phyloP scores from a whole-genome alignment of 1,140 invertebrate species.

The Saccostrea glomerata region DNA sequence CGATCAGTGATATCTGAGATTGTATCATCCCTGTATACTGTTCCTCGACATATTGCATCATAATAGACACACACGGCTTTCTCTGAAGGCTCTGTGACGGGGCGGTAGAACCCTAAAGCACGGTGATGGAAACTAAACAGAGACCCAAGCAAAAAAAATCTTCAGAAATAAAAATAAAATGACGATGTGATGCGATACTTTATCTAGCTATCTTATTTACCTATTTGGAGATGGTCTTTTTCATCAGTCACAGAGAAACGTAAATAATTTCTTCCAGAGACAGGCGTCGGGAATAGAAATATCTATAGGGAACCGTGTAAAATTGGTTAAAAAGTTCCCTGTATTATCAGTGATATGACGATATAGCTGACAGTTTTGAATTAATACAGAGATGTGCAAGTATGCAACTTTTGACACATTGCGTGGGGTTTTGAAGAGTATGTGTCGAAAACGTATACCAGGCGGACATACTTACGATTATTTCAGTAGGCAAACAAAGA shows the following conservation, averaged over 20 bases:
- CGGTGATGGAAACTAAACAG: slow-evolving; percentile 19
- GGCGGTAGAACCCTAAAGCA: neutral
- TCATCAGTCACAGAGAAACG: slow-evolving; percentile 16
- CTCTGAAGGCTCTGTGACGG: neutral
- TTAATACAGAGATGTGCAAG: slow-evolving; percentile 28
- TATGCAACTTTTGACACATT: neutral
- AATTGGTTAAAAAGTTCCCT: neutral
- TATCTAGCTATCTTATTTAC: slow-evolving; percentile 21
- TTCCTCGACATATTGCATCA: slow-evolving; percentile 23
- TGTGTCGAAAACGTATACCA: neutral
- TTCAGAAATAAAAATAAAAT: slow-evolving; percentile 27
- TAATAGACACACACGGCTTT: neutral
- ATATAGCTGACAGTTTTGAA: slow-evolving; percentile 31
- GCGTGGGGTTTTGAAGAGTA: slow-evolving; percentile 12
- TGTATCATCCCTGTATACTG: neutral
- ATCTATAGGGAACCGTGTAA: neutral
- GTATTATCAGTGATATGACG: neutral
- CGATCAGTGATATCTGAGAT: neutral
- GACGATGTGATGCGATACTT: slow-evolving; percentile 14
- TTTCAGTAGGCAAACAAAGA: slow-evolving; percentile 23
- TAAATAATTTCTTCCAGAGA: neutral
- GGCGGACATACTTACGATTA: neutral
- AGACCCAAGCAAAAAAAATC: neutral
- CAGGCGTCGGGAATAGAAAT: neutral
- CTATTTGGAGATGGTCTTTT: slow-evolving; percentile 27